Evolutionary conservation across 2,888 invertebrate species (phyloP).

Genomic region (Drosophila greeni): DNA sequence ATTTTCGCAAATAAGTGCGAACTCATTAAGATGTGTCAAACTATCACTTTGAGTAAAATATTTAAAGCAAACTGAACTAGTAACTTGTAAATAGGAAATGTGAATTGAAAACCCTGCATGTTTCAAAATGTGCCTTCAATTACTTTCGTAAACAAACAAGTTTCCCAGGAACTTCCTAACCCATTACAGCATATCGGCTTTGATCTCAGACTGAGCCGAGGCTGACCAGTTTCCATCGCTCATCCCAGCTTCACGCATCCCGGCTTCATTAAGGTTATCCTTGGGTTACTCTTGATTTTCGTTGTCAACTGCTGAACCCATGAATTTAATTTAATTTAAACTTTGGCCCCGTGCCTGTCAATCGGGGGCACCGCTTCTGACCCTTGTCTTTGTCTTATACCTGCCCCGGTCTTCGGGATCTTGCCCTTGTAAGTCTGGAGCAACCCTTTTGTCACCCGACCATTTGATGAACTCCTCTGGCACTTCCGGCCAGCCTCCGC

Average conservation of each 20-base stretch:
- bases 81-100: neutral
- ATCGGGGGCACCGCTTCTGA: constrained; percentile 51
- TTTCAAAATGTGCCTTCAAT: neutral
- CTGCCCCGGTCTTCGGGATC: constrained; percentile 50
- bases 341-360: constrained; percentile 63
- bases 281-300: constrained; percentile 3
- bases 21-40: neutral
- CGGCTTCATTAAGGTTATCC: constrained; percentile 44
- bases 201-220: constrained; percentile 10
- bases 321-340: constrained; percentile 71
- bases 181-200: constrained; percentile 23
- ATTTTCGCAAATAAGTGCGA: constrained; percentile 9
- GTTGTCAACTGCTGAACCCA: constrained; percentile 61
- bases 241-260: constrained; percentile 49
- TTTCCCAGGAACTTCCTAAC: constrained; percentile 20
- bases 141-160: neutral
- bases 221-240: constrained; percentile 38
- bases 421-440: constrained; percentile 34
- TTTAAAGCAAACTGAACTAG: neutral
- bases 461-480: constrained; percentile 65
- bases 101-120: too few species aligned
- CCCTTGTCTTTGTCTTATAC: constrained; percentile 68
- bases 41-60: neutral
- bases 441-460: constrained; percentile 69
- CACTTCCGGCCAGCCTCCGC: constrained; percentile 55